Conservation (phyloP, 2,888 invertebrate genomes). For the Hedya salicella region DNA sequence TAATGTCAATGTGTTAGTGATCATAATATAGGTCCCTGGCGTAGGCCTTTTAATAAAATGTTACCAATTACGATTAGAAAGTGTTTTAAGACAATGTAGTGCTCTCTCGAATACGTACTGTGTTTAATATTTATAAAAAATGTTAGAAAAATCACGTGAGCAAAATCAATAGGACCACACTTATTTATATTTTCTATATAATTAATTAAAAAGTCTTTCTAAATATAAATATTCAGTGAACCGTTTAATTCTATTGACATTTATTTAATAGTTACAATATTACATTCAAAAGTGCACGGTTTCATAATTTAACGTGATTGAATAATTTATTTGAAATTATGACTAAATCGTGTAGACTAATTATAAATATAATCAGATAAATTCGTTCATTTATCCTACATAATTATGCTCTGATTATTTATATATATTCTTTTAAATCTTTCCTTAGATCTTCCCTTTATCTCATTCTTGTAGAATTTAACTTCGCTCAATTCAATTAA, state of each 20-base stretch:
- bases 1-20: slow-evolving; percentile 24
- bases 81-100: not conserved
- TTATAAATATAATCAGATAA: slow-evolving; percentile 14
- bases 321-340: slow-evolving; percentile 20
- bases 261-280: not conserved
- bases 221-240: not conserved
- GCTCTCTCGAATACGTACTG: not conserved
- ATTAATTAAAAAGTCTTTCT: not conserved
- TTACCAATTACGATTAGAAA: not conserved
- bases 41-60: not conserved
- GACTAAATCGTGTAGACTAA: slow-evolving; percentile 23
- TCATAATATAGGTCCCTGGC: not conserved
- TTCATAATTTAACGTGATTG: slow-evolving; percentile 10
- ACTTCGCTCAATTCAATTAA: slow-evolving; percentile 46
- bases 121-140: slow-evolving; percentile 2
- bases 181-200: not conserved
- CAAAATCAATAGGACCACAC: slow-evolving; percentile 2
- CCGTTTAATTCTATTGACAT: not conserved
- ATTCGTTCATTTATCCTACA: slow-evolving; percentile 14
- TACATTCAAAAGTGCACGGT: not conserved
- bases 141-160: slow-evolving; percentile 22
- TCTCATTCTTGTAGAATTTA: slow-evolving; percentile 26
- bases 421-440: not conserved
- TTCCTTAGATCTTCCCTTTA: not conserved
- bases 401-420: not conserved